Conservation (phyloP, 2,888 invertebrate species). For the Fissipunctia ypsillon region DNA sequence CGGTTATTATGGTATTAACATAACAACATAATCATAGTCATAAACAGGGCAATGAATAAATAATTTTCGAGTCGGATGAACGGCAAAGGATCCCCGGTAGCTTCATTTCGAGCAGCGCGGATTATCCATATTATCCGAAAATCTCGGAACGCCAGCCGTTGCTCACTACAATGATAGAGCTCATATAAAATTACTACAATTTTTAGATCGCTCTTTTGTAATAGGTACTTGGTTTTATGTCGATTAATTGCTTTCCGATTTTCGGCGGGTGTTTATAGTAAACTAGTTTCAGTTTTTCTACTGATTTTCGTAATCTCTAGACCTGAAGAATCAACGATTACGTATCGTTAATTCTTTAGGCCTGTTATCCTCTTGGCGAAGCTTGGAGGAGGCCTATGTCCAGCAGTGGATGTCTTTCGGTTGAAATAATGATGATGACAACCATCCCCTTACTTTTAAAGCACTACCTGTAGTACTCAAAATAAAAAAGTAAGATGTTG, state of each 20-base stretch:
- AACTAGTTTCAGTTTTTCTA: no score
- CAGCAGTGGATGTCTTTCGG: no score
- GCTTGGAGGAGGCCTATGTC: no score
- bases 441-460: no score
- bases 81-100: conserved; percentile 81
- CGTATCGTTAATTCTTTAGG: background rate
- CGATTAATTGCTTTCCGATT: conserved; percentile 76
- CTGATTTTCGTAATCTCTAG: no score
- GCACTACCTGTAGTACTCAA: no score
- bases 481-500: no score
- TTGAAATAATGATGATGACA: no score
- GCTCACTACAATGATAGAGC: conserved; percentile 80
- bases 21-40: conserved; percentile 77
- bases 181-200: conserved; percentile 83
- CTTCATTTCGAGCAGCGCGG: conserved; percentile 84
- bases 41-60: conserved; percentile 84
- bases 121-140: conserved; percentile 88
- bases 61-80: conserved; percentile 83
- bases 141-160: conserved; percentile 83
- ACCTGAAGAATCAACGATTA: no score
- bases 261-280: conserved; percentile 17
- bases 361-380: no score
- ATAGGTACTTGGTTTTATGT: conserved; percentile 73
- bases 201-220: conserved; percentile 82
- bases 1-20: conserved; percentile 69